Evolutionary conservation across 2,113 vertebrate genomes (phyloP).

Genomic region (Gallinago paraguaiae): DNA sequence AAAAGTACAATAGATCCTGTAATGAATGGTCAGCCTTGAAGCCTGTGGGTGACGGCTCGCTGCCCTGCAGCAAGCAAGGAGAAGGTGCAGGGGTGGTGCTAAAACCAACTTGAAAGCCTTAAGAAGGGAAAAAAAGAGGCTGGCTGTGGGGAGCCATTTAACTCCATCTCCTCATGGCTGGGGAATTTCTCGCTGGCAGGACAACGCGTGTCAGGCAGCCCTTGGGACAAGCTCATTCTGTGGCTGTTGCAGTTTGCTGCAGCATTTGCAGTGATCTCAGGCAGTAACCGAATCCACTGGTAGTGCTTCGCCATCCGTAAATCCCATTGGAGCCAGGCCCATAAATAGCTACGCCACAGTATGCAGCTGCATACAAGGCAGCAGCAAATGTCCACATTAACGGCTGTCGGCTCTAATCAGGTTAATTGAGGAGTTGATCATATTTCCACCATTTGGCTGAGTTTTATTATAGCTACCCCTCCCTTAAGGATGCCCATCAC

Average conservation of each 20-base stretch:
- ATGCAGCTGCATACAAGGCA: constrained; percentile 23
- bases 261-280: neutral
- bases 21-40: neutral
- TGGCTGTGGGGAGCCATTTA: neutral
- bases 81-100: neutral
- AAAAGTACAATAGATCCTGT: neutral
- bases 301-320: neutral
- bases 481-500: neutral
- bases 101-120: neutral
- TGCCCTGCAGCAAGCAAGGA: neutral
- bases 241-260: constrained; percentile 43
- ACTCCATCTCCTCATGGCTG: constrained; percentile 14
- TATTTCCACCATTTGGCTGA: constrained; percentile 67
- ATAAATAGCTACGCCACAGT: constrained; percentile 65
- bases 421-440: constrained; percentile 41
- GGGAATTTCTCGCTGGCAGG: constrained; percentile 3
- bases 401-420: constrained; percentile 54
- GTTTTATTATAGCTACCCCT: constrained; percentile 67
- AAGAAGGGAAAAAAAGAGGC: neutral
- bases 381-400: constrained; percentile 64
- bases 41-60: neutral
- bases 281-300: constrained; percentile 57
- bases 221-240: constrained; percentile 9
- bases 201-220: neutral
- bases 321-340: constrained; percentile 62